Evolutionary conservation across 2,888 invertebrate species (phyloP).

Genomic region (Bombylius discolor): DNA sequence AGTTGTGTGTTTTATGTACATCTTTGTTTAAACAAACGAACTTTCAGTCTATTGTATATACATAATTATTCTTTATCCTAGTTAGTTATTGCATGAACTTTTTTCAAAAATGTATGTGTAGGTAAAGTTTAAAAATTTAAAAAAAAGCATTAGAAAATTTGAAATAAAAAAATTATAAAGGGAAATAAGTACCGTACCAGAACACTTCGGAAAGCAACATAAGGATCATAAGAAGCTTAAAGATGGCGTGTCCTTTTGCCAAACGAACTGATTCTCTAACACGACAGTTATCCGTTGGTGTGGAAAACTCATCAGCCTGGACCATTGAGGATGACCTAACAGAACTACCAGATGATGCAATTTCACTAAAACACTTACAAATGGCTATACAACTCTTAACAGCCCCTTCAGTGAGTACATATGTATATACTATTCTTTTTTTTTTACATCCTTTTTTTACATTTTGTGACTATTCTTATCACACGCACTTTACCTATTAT

Average conservation of each 20-base stretch:
- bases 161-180: neutral
- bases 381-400: conserved; percentile 69
- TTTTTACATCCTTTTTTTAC: too few relatives aligned
- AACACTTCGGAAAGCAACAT: neutral
- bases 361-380: conserved; percentile 57
- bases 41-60: too few relatives aligned
- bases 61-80: too few relatives aligned
- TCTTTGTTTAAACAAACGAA: too few relatives aligned
- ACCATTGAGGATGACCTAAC: conserved; percentile 30
- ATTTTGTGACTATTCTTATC: too few relatives aligned
- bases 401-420: conserved; percentile 56
- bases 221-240: conserved; percentile 2
- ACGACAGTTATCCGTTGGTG: conserved; percentile 32
- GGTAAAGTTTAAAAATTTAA: too few relatives aligned
- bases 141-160: too few relatives aligned
- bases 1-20: too few relatives aligned
- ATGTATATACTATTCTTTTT: too few relatives aligned
- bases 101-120: too few relatives aligned
- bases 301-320: conserved; percentile 26
- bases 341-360: conserved; percentile 34
- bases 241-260: conserved; percentile 36
- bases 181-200: neutral
- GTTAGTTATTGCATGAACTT: too few relatives aligned
- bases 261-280: conserved; percentile 30
- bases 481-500: too few relatives aligned